Base-by-base conservation (phyloP, 2,888 invertebrate genomes). In the Stenichneumon culpator region DNA sequence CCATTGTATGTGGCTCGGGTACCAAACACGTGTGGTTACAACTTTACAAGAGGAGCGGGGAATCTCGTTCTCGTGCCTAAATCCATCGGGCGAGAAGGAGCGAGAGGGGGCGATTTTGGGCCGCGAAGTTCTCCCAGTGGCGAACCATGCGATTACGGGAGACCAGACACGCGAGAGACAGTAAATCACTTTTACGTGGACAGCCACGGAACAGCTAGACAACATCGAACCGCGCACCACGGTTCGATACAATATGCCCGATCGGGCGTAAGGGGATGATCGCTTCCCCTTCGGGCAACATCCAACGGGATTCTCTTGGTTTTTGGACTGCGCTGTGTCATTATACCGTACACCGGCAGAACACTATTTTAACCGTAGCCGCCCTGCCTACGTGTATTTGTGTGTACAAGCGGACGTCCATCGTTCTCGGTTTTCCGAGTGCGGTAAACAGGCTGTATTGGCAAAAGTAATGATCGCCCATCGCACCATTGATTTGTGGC, bases 401-500 rank as follows among this genome's bases (percentile, higher is more conserved):
- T 65, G 52, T 73, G 80, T 79, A 63, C 68, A 65, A 36, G 57
- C 78, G 57, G 32, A 77, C 78, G 82, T 83, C 82, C 75, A 82
- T 85, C 75, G 50, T 39, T 69, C 60, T 82, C 69, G 82, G 82
- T 83, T 9, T 86, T 87, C 70, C 79, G 81, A 90, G 89, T 92
- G 93, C 90, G 93, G 93, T 93, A 93, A 93, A 93, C 93, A 93
- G 91, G 92, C 90, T 91, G 89, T 82, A 90, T 92, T 91, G 90
- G 91, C 90, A 87, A 90, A 92, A 92, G 92, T 93, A 93, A 93
- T 92, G 92, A 93, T 91, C 91, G 90, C 89, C 91, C 91, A 91
- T 92, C 91, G 91, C 81, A 69, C 89, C 90, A 92, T 93, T 93
- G 93, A 93, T 93, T 93, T 93, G 93, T 92, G 88, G 93, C 92